Evolutionary conservation across 2,888 invertebrate species (phyloP), one percentile per base, ranked within the genome.

Genomic region (Ophion ventricosus): DNA sequence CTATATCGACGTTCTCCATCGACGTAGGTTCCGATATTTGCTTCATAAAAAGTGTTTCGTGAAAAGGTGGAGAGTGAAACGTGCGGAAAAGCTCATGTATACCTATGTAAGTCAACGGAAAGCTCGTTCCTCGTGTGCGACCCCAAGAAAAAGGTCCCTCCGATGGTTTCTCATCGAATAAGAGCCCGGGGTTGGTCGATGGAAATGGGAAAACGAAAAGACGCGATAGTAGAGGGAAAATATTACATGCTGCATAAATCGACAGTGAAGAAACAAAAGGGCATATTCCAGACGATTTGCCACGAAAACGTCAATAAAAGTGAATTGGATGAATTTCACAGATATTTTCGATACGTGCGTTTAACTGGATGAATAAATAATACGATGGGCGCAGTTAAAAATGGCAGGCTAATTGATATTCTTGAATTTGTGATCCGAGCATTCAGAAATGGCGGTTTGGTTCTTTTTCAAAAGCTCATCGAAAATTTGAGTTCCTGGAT

Each of bases 31-130:
- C 56, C 63, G 76, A 77, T 80, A 80, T 82, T 82, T 72, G 79
- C 80, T 77, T 80, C 76, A 79, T 82, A 75, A 82, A 80, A 81
- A 69, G 61, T 73, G 56, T 80, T 23, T 77, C 72, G 72, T 64
- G 56, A 43, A 76, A 73, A 61, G 72, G 49, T 56, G 54, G 35
- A 75, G 11, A 26, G 66, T n/a, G 66, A 23, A 23, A 66, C 26
- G 72, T 78, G 67, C 26, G 76, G 61, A 76, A 76, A 82, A 82
- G 72, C 56, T 57, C 64, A 59, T 43, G 82, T 61, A 75, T 20
- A 67, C 43, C 26, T 49, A 61, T 49, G 17, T 43, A 29, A 72
- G 73, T 49, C 73, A 80, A 49, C 59, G 49, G 43, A 54, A 57
- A 57, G 57, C 57, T 63, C 69, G 43, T 73, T 66, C 66, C 79